phyloP scores from a whole-genome alignment of 2,113 vertebrate genomes.

The Thryonomys swinderianus region DNA sequence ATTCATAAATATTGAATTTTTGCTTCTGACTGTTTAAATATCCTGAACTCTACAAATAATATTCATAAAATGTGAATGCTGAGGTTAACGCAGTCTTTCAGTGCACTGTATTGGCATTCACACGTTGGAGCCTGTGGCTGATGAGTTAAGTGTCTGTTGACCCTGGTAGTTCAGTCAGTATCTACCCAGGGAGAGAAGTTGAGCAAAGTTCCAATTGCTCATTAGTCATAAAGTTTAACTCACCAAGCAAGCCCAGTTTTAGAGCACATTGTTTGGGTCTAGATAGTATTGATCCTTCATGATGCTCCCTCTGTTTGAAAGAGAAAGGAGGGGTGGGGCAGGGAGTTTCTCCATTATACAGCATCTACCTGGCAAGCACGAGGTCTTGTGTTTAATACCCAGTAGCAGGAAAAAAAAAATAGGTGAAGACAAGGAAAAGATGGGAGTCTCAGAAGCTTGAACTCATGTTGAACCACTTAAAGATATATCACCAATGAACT shows the following conservation, averaged over 20 bases:
- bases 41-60: neutral
- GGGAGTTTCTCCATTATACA: too few species aligned
- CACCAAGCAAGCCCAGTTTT: neutral
- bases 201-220: neutral
- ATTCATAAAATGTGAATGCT: neutral
- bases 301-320: neutral
- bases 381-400: too few species aligned
- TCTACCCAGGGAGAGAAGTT: neutral
- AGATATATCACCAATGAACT: neutral
- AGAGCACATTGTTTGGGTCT: neutral
- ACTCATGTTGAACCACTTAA: neutral
- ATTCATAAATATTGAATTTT: constrained; percentile 37
- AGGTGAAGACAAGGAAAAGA: neutral
- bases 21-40: neutral
- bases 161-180: neutral
- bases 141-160: neutral
- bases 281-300: neutral
- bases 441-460: neutral
- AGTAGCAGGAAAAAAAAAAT: too few species aligned
- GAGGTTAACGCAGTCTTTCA: neutral
- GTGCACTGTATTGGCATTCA: neutral
- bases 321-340: too few species aligned
- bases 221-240: neutral
- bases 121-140: neutral
- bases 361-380: too few species aligned